Evolutionary conservation across 2,113 vertebrate species (phyloP), one percentile per base, ranked within the genome.

Genomic region (Ceuthmochares aereus): DNA sequence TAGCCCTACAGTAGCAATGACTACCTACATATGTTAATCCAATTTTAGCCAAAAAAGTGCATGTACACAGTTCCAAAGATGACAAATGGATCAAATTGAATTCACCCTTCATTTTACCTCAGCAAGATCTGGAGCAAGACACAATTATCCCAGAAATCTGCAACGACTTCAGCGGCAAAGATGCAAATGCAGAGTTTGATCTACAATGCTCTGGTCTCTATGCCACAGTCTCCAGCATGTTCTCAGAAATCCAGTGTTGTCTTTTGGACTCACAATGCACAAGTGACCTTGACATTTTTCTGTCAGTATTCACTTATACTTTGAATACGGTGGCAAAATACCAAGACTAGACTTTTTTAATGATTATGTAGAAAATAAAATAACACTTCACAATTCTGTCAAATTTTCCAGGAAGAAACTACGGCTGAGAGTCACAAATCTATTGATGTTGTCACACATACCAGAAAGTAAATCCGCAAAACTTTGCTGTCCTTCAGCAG

Each of bases 401-500:
- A 92, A 86, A 58, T 4, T 4, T 69, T 96, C 91, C 68, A 30
- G 37, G 49, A 87, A 84, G 40, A 91, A 91, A 27, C 30, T 62
- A 36, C 14, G 54, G 30, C 37, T 67, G 11, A 93, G 79, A 90
- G 29, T 79, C 62, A 94, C 77, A 94, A 89, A 91, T 32, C 45
- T 19, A 47, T 42, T 80, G 63, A 87, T 10, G 18, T n/a, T 78
- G 79, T 83, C 67, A 84, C 30, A 45, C 20, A 56, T 18, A 37
- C 6, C 45, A 37, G 59, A 77, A 90, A 89, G 62, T 42, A 89
- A 78, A 86, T 64, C 51, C 60, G 19, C 89, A 54, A 69, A 94
- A 70, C 29, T 85, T 73, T 82, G 23, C 51, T 69, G 74, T 85
- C 88, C 91, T 96, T 96, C 87, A 77, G 51, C 42, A 82, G 70